A percentile compares a stretch with the other conserved stretches of the same genome.
Evolutionary conservation across 2,797 vertebrate genomes (phyloP).

Genomic region (Vireo griseus): DNA sequence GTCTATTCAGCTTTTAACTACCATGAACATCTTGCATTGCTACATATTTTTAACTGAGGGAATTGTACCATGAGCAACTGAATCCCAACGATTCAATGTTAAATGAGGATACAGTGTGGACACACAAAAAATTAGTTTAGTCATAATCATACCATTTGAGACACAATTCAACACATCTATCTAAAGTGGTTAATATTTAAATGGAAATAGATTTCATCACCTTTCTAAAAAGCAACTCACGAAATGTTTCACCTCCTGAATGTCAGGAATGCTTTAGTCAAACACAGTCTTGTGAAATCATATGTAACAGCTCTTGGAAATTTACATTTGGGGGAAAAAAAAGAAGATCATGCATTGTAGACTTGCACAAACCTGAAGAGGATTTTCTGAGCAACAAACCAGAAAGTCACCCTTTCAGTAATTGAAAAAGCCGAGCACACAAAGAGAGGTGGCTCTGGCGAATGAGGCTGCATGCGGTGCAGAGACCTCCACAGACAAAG

Average conservation of each 20-base stretch:
- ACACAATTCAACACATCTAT: neutral
- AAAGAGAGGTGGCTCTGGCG: neutral
- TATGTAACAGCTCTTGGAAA: neutral
- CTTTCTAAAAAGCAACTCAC: neutral
- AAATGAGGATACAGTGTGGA: neutral
- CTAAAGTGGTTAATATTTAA: neutral
- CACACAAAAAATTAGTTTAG: neutral
- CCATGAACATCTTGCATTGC: neutral
- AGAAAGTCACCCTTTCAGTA: slow-evolving; percentile 23
- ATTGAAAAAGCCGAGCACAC: neutral
- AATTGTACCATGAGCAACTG: neutral
- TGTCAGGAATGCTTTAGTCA: neutral
- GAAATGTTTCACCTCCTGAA: neutral
- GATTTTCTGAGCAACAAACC: neutral
- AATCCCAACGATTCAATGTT: neutral
- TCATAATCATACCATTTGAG: neutral
- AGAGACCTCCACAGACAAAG: slow-evolving; percentile 42
- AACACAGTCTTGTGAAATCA: neutral
- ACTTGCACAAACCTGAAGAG: neutral
- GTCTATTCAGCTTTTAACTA: neutral
- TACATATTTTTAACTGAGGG: neutral
- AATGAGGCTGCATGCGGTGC: neutral
- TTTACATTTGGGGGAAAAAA: neutral
- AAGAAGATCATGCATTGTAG: neutral
- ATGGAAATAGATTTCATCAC: neutral